phyloP scores from a whole-genome alignment of 2,888 invertebrate species.

The Synergus umbraculus region DNA sequence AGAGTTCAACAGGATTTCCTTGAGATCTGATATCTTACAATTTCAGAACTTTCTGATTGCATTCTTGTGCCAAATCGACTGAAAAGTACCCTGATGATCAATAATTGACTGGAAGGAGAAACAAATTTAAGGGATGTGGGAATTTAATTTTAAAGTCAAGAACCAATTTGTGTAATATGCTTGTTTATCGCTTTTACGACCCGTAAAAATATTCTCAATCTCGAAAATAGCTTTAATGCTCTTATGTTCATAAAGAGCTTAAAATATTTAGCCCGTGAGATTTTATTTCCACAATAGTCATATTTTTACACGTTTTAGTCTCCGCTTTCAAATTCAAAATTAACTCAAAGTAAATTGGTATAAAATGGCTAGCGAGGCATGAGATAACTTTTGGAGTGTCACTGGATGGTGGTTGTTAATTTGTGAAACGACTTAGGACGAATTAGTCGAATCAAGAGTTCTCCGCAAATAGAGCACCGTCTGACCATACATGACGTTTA shows the following conservation, averaged over 20 bases:
- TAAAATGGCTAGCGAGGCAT: not conserved
- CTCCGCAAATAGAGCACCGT: not conserved
- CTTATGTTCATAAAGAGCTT: not conserved
- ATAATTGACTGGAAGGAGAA: not conserved
- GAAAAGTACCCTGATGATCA: not conserved
- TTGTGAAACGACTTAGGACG: conserved; percentile 6
- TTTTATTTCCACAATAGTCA: not conserved
- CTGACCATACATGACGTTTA: not conserved
- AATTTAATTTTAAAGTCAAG: not conserved
- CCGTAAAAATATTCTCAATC: not conserved
- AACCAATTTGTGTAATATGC: not conserved
- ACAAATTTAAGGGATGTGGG: not conserved
- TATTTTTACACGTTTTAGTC: no score
- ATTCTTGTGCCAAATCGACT: not conserved
- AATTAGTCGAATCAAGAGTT: not conserved
- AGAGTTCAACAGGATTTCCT: conserved; percentile 1
- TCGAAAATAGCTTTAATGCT: not conserved
- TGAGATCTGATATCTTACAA: conserved; percentile 3
- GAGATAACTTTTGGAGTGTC: not conserved
- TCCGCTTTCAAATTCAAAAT: no score
- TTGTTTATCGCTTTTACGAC: not conserved
- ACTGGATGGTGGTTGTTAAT: not conserved
- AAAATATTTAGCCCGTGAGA: not conserved
- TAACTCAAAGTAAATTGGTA: not conserved
- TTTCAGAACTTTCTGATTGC: not conserved